Conservation (phyloP, 2,888 invertebrate species). For the Dryocosmus kuriphilus region DNA sequence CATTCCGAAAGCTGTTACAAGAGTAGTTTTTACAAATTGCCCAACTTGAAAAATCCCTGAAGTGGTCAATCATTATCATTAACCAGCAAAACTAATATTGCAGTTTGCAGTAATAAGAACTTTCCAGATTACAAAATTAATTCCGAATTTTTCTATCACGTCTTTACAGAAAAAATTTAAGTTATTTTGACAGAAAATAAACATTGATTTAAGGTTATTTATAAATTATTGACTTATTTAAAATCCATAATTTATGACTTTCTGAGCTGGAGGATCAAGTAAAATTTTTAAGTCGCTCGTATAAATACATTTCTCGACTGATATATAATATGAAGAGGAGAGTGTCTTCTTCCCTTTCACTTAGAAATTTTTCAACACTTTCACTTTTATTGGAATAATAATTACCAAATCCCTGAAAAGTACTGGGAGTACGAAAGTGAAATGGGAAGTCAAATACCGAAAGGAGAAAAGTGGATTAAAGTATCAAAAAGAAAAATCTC, state of each 20-base stretch:
- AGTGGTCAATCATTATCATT: too few species aligned
- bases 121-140: neutral
- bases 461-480: neutral
- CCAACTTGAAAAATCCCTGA: too few species aligned
- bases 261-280: neutral
- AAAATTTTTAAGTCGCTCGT: slow-evolving; percentile 27
- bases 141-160: neutral
- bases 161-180: neutral
- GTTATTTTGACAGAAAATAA: neutral
- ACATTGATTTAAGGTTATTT: neutral
- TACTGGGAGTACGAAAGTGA: slow-evolving; percentile 28
- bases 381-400: slow-evolving; percentile 41
- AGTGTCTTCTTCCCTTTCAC: slow-evolving; percentile 40
- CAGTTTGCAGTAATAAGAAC: neutral
- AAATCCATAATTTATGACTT: neutral
- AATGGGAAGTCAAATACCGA: slow-evolving; percentile 1
- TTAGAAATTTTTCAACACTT: slow-evolving; percentile 41
- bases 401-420: slow-evolving; percentile 37
- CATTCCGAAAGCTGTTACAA: neutral
- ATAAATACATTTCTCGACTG: slow-evolving; percentile 35
- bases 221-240: neutral
- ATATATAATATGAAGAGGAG: slow-evolving; percentile 33
- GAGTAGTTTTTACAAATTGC: too few species aligned
- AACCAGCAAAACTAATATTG: neutral
- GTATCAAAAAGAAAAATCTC: neutral